Conservation (phyloP, 2,888 invertebrate genomes). For the Odontothrips loti region DNA sequence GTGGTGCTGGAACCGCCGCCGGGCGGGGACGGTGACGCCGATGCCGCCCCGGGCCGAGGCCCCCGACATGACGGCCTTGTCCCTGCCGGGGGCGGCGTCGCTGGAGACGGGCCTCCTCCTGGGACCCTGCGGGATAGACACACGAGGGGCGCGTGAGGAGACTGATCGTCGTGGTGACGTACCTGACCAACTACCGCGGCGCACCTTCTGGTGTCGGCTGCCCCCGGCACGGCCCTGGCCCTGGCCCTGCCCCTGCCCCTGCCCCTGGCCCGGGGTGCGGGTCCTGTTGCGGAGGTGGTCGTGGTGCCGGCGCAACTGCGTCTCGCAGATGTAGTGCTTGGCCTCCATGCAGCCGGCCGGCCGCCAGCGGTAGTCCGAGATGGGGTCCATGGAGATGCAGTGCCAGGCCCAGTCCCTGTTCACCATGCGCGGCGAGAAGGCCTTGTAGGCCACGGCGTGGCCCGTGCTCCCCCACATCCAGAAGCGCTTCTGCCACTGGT, state of each 20-base stretch:
- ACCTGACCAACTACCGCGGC: background rate
- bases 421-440: background rate
- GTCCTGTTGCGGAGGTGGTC: background rate
- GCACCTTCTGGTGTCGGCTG: too few species aligned
- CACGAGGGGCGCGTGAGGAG: background rate
- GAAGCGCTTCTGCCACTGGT: constrained; percentile 8
- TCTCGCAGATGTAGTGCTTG: constrained; percentile 22
- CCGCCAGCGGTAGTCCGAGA: background rate
- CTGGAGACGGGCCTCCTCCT: background rate
- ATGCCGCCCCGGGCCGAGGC: too few species aligned
- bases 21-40: too few species aligned
- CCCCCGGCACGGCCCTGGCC: background rate
- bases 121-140: background rate
- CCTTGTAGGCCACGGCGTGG: background rate
- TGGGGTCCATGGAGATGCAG: constrained; percentile 16
- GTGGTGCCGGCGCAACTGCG: background rate
- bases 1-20: background rate
- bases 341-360: background rate
- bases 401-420: background rate
- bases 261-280: background rate
- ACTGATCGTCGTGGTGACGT: background rate
- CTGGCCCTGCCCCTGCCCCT: background rate
- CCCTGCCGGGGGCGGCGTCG: background rate
- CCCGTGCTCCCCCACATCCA: constrained; percentile 18
- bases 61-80: background rate